Conservation (phyloP, 2,113 vertebrate genomes). For the Promerops cafer region DNA sequence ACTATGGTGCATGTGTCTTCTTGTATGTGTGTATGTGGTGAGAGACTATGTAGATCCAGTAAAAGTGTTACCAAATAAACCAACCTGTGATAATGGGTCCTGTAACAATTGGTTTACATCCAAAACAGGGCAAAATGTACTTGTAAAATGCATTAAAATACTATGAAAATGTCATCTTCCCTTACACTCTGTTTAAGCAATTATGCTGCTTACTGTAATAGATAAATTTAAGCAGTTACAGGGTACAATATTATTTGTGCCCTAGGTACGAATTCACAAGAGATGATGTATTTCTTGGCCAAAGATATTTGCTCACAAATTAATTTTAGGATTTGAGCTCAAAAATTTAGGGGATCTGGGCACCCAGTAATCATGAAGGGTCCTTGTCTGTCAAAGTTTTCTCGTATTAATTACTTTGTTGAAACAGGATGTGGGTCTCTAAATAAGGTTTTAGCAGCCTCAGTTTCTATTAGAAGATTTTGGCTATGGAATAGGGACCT, state of each 20-base stretch:
- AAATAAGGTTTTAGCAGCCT: background rate
- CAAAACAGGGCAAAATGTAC: background rate
- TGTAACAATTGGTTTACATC: background rate
- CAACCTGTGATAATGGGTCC: background rate
- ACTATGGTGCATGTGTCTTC: background rate
- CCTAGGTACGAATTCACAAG: background rate
- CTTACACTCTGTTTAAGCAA: background rate
- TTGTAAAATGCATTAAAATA: background rate
- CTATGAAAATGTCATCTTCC: background rate
- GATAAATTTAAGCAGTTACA: background rate
- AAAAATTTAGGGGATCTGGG: background rate
- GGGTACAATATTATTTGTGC: background rate
- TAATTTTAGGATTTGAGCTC: background rate
- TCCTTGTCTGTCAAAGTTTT: background rate
- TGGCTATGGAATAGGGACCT: background rate
- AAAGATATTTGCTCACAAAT: background rate
- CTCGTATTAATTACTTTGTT: background rate
- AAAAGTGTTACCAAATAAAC: background rate
- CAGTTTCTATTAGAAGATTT: background rate
- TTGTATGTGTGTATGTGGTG: background rate
- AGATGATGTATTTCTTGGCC: background rate
- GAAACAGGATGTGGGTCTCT: background rate
- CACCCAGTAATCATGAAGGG: background rate
- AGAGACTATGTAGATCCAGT: background rate
- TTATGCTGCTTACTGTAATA: background rate